These are phyloP conservation scores for Zoroaster sp. DNA, from an alignment of 53 echinoderm and acorn worm species.

Conservation along the genomic window DNA sequence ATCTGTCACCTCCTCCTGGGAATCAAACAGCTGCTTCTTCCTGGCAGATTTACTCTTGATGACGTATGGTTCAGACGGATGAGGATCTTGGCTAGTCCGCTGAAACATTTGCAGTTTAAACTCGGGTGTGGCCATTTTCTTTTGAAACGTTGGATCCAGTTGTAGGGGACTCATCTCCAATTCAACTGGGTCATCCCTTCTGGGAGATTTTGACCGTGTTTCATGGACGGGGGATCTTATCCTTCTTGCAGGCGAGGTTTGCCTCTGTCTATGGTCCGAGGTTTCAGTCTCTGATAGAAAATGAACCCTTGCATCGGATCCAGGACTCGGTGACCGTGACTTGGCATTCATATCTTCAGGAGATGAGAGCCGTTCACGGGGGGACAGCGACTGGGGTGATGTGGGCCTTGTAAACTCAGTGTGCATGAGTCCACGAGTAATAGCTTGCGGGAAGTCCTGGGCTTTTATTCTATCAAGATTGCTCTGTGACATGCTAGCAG, in stretches of 20 bases:
- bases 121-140: constrained; percentile 62
- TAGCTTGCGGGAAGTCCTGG: constrained; percentile 59
- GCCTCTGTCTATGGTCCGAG: not conserved
- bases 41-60: not conserved
- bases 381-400: not conserved
- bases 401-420: constrained; percentile 36
- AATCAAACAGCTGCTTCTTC: not conserved
- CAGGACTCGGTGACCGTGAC: constrained; percentile 22
- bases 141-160: constrained; percentile 50
- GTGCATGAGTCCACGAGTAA: constrained; percentile 62
- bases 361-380: not conserved
- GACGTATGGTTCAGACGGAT: constrained; percentile 55
- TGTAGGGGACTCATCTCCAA: constrained; percentile 63
- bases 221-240: constrained; percentile 8
- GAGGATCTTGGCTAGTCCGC: constrained; percentile 66
- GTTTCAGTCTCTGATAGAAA: constrained; percentile 42
- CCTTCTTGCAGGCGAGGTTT: constrained; percentile 7
- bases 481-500: not conserved
- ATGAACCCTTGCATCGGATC: constrained; percentile 33
- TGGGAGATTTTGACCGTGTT: not conserved
- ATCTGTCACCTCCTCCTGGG: constrained; percentile 40
- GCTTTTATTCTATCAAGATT: not conserved
- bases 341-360: not conserved
- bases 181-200: not conserved
- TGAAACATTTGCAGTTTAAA: constrained; percentile 81